Percentiles rank a stretch among this genome's conserved stretches.
Evolutionary conservation across 2,888 invertebrate genomes (phyloP).

Genomic region (Oxytorus armatus): DNA sequence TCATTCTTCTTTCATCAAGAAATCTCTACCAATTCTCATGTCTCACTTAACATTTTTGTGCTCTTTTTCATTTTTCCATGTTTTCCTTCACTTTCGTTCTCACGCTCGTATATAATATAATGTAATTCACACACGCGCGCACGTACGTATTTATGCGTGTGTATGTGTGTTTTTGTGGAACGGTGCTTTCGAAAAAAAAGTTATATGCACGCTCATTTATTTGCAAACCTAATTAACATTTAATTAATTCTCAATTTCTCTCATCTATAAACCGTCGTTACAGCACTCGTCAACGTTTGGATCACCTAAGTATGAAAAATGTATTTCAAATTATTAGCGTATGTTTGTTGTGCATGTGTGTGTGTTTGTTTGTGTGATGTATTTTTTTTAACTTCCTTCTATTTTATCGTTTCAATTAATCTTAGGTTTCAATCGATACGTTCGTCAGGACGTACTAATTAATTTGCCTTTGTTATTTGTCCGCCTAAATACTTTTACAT

Average conservation of each 20-base stretch:
- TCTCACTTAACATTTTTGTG: no score
- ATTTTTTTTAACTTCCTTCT: slow-evolving; percentile 3
- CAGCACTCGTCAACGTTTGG: slow-evolving; percentile 37
- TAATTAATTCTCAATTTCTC: slow-evolving; percentile 19
- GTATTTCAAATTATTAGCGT: no score
- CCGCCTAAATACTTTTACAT: neutral
- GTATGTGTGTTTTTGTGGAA: slow-evolving; percentile 17
- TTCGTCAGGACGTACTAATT: slow-evolving; percentile 25
- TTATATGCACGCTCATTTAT: slow-evolving; percentile 47
- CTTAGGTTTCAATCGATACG: slow-evolving; percentile 6
- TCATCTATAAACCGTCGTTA: slow-evolving; percentile 35
- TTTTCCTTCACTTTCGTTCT: no score
- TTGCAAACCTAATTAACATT: slow-evolving; percentile 49
- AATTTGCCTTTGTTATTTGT: slow-evolving; percentile 35
- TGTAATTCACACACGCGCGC: neutral
- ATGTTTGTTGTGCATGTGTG: slow-evolving; percentile 1
- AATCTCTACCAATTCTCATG: slow-evolving; percentile 25
- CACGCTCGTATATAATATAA: no score
- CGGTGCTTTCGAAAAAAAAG: slow-evolving; percentile 32
- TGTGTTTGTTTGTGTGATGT: slow-evolving; percentile 8
- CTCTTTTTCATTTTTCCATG: no score
- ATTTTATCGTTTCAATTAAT: slow-evolving; percentile 12
- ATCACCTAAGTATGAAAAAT: slow-evolving; percentile 50
- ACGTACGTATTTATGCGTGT: slow-evolving; percentile 3
- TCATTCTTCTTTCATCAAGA: slow-evolving; percentile 3